Base-by-base conservation (phyloP, 2,113 vertebrate species). In the Centrocercus urophasianus region DNA sequence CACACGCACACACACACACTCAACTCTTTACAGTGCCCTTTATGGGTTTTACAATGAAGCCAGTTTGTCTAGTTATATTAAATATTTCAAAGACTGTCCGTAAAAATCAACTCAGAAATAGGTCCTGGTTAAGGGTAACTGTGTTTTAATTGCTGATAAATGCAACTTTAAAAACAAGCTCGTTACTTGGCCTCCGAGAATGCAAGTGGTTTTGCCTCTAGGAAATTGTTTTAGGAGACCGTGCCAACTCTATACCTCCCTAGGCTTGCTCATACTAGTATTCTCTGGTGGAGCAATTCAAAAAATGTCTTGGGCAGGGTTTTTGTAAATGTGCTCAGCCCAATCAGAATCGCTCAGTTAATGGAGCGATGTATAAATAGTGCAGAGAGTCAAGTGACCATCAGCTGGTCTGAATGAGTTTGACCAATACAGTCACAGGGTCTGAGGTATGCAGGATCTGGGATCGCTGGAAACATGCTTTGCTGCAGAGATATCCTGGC, bases 311-410 rank as follows among this genome's bases (percentile, higher is more conserved):
- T 91, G 60, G 95, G 89, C 88, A 97, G 89, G 93, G 96, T 67
- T 93, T 97, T 96, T 52, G 9, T 95, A 87, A 96, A 96, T 97
- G 90, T 80, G 12, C 95, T 97, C 83, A 94, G 93, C 70, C 93
- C 91, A 95, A 47, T 96, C 91, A 94, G 96, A 85, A 93, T 95
- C 87, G 38, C 71, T 96, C 94, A 93, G 78, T 95, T 97, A 95
- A 95, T 95, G 92, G 95, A 95, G 96, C 93, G 94, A 96, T 98
- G 98, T 98, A 97, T 97, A 98, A 98, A 98, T 98, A 97, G 98
- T 98, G 97, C 38, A 2, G 97, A 88, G 97, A 98, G 98, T 99
- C 98, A 99, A 98, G 97, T 99, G 99, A 98, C 98, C 95, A 98
- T 99, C 98, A 99, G 98, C 98, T 98, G 98, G 96, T 98, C 70